A percentile compares a stretch with the other conserved stretches of the same genome.
Conservation (phyloP, 2,113 vertebrate species). For the Leptobrachium leishanense region DNA sequence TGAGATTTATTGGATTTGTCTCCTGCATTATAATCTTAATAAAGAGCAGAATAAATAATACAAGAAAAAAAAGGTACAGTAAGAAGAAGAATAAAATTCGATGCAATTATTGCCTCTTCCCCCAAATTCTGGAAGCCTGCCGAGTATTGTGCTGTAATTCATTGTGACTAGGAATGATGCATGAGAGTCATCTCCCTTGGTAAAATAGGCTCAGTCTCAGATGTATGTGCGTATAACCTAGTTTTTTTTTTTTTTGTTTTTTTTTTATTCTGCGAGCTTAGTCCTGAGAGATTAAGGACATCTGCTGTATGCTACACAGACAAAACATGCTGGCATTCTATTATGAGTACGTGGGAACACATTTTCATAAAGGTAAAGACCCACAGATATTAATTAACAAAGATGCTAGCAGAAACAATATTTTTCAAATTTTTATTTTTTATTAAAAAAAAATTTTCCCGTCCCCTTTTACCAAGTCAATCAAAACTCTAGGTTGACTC, state of each 20-base stretch:
- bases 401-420: constrained; percentile 2
- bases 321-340: constrained; percentile 46
- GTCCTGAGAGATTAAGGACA: constrained; percentile 49
- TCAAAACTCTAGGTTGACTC: neutral
- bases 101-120: constrained; percentile 31
- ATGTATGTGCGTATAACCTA: constrained; percentile 45
- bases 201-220: constrained; percentile 45
- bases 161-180: constrained; percentile 47
- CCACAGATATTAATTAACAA: constrained; percentile 29
- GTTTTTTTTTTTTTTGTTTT: constrained; percentile 27
- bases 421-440: neutral
- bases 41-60: no score
- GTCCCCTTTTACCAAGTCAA: neutral
- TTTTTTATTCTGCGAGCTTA: constrained; percentile 31
- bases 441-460: neutral
- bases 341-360: constrained; percentile 36
- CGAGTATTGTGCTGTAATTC: constrained; percentile 45
- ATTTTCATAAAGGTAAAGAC: constrained; percentile 42
- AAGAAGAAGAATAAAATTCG: neutral
- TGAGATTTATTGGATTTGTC: no score
- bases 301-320: constrained; percentile 47
- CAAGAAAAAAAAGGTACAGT: neutral
- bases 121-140: constrained; percentile 38
- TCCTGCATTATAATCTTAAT: no score
- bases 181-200: constrained; percentile 46